These are phyloP conservation scores for Chrysochloris asiatica DNA, from an alignment of 2,113 vertebrate genomes.

Conservation along the genomic window DNA sequence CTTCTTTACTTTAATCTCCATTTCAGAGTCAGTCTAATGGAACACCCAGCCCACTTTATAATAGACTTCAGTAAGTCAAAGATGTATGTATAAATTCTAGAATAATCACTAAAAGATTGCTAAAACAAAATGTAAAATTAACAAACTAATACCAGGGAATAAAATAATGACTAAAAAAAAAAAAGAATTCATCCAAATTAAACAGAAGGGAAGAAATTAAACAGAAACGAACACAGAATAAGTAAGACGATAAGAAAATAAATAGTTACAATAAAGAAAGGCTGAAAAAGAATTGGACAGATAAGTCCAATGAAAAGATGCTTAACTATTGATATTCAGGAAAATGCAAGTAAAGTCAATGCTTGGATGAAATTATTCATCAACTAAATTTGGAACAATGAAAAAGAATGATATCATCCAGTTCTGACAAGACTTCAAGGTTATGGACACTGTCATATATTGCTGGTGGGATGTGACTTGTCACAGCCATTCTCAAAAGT, in stretches of 20 bases:
- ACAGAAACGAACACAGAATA: not conserved
- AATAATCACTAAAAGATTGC: not conserved
- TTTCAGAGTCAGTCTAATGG: not conserved
- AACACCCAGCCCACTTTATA: not conserved
- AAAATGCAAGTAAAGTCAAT: not conserved
- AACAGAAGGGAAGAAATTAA: not conserved
- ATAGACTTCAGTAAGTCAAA: not conserved
- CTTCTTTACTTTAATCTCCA: too few species aligned
- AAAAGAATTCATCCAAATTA: constrained; percentile 22
- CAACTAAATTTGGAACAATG: not conserved
- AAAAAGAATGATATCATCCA: not conserved
- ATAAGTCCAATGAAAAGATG: not conserved
- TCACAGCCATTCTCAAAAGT: not conserved
- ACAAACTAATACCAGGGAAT: not conserved
- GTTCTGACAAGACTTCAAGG: not conserved
- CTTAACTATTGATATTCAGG: not conserved
- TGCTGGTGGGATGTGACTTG: not conserved
- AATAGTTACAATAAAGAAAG: not conserved
- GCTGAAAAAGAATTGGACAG: not conserved
- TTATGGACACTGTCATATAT: not conserved
- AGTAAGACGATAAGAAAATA: not conserved
- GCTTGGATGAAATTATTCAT: not conserved
- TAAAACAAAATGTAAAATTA: not conserved
- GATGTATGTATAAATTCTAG: not conserved
- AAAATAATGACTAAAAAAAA: constrained; percentile 17